Conservation (phyloP, 2,113 vertebrate genomes). For the Cephalopterus ornatus region DNA sequence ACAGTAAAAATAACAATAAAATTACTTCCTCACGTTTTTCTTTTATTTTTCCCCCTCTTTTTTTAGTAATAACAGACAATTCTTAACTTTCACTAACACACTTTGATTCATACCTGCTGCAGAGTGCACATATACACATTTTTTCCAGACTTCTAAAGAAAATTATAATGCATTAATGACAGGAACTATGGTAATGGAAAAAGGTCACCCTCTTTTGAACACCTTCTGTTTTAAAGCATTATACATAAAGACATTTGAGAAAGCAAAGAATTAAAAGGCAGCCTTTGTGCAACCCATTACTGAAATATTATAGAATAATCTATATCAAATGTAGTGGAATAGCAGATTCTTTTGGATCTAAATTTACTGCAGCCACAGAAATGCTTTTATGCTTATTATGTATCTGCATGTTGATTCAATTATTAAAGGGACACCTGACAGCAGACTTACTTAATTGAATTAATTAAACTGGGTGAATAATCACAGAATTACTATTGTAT, state of each 20-base stretch:
- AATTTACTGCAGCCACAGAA: conserved; percentile 87
- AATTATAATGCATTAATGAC: conserved; percentile 89
- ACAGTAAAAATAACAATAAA: conserved; percentile 72
- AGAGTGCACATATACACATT: conserved; percentile 77
- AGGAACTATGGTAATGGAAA: conserved; percentile 87
- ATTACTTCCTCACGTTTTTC: conserved; percentile 51
- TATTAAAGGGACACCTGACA: conserved; percentile 90
- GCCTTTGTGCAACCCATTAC: conserved; percentile 85
- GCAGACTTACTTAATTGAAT: conserved; percentile 91
- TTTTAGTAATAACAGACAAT: conserved; percentile 73
- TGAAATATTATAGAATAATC: conserved; percentile 87
- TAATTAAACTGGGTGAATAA: conserved; percentile 88
- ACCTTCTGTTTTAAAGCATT: conserved; percentile 87
- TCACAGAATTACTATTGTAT: conserved; percentile 80
- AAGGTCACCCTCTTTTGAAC: conserved; percentile 85
- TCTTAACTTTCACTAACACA: conserved; percentile 75
- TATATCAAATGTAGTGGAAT: conserved; percentile 83
- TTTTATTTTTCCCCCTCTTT: neutral
- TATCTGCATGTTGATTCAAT: conserved; percentile 91
- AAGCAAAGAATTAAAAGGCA: conserved; percentile 87
- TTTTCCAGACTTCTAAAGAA: conserved; percentile 84
- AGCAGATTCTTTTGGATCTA: conserved; percentile 86
- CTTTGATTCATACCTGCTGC: conserved; percentile 81
- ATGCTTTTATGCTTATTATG: conserved; percentile 89
- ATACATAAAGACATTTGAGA: conserved; percentile 84